A percentile compares a stretch with the other conserved stretches of the same genome.
Evolutionary conservation across 2,888 invertebrate species (phyloP).

Genomic region (Orthonychiurus folsomi): DNA sequence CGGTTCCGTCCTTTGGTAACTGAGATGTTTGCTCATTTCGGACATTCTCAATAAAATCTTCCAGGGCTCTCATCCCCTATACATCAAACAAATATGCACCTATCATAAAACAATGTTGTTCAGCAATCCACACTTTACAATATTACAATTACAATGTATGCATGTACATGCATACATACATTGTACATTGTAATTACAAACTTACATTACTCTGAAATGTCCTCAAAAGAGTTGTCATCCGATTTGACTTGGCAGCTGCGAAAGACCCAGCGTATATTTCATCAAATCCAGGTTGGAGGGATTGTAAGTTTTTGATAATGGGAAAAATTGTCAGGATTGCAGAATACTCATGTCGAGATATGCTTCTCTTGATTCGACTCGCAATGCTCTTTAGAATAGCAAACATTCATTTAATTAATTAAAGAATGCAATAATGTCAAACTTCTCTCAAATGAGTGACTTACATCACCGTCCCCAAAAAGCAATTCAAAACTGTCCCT

Average conservation of each 20-base stretch:
- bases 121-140: too few species aligned
- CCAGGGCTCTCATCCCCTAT: constrained; percentile 78
- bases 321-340: constrained; percentile 73
- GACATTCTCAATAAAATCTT: constrained; percentile 86
- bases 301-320: constrained; percentile 65
- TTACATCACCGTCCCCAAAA: constrained; percentile 74
- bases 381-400: constrained; percentile 56
- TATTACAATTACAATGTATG: background rate
- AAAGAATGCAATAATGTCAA: constrained; percentile 8
- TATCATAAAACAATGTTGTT: too few species aligned
- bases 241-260: constrained; percentile 52
- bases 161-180: background rate
- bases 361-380: constrained; percentile 62
- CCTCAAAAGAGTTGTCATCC: constrained; percentile 33
- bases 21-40: constrained; percentile 65
- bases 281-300: constrained; percentile 71
- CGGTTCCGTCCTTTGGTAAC: constrained; percentile 93
- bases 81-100: background rate
- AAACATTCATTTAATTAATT: too few species aligned
- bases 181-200: too few species aligned
- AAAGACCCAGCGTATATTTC: constrained; percentile 64
- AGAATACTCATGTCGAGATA: constrained; percentile 66
- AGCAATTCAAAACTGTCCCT: constrained; percentile 75
- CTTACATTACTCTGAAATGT: constrained; percentile 34
- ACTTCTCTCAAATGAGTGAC: background rate